These are phyloP conservation scores for Thereva nobilitata DNA, from an alignment of 2,888 invertebrate genomes.

Conservation along the genomic window DNA sequence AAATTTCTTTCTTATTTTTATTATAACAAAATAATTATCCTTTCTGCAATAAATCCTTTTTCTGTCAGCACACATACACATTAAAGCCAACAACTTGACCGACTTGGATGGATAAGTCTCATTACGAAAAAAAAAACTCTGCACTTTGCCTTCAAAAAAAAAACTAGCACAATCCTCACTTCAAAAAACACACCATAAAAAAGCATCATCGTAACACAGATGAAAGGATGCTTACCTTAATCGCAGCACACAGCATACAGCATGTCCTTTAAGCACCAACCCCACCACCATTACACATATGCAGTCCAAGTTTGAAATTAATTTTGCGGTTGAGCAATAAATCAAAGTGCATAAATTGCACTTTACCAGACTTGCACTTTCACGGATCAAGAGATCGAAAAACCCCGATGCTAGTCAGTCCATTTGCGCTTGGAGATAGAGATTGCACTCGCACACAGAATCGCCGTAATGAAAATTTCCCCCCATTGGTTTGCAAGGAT, in stretches of 20 bases:
- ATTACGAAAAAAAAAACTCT: background rate
- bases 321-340: conserved; percentile 18
- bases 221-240: background rate
- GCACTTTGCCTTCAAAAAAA: conserved; percentile 18
- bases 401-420: no score
- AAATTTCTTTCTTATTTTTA: no score
- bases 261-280: background rate
- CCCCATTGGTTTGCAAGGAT: background rate
- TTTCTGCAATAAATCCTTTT: no score
- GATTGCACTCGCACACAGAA: conserved; percentile 6
- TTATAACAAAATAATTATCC: no score
- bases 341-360: conserved; percentile 22
- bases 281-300: conserved; percentile 7
- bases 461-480: conserved; percentile 24
- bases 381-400: no score
- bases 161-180: conserved; percentile 5
- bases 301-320: conserved; percentile 29
- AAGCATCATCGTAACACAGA: conserved; percentile 1
- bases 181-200: conserved; percentile 6
- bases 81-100: conserved; percentile 30
- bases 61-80: background rate
- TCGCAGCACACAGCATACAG: background rate
- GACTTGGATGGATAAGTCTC: background rate
- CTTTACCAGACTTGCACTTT: background rate
- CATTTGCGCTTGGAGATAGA: no score